Conservation (phyloP, 2,888 invertebrate species). For the Gymnoscelis rufifasciata region DNA sequence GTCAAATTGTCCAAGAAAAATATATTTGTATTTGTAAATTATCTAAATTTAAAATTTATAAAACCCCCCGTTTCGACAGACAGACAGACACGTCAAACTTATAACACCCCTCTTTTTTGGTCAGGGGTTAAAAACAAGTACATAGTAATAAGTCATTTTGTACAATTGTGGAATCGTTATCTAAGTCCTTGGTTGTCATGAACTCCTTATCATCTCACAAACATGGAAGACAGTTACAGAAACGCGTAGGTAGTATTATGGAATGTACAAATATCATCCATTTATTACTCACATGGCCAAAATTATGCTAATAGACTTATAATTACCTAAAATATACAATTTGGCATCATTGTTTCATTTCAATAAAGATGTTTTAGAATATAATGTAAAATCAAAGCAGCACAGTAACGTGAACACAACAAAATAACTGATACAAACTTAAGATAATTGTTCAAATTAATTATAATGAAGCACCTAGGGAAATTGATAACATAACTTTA, state of each 20-base stretch:
- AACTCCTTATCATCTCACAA: slow-evolving; percentile 16
- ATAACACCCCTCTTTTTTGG: too few species aligned
- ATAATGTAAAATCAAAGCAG: too few species aligned
- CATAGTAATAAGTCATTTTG: slow-evolving; percentile 1
- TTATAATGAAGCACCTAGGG: slow-evolving; percentile 11
- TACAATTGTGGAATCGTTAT: slow-evolving; percentile 7
- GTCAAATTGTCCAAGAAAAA: too few species aligned
- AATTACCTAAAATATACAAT: slow-evolving; percentile 6
- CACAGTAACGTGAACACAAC: not conserved
- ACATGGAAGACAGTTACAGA: slow-evolving; percentile 23
- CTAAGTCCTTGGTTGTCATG: slow-evolving; percentile 5
- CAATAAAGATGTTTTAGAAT: too few species aligned
- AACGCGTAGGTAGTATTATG: slow-evolving; percentile 6
- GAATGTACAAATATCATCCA: slow-evolving; percentile 21
- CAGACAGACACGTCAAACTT: too few species aligned
- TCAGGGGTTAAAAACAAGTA: not conserved
- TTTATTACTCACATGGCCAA: slow-evolving; percentile 1
- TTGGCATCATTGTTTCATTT: slow-evolving; percentile 13
- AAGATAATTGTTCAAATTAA: slow-evolving; percentile 9
- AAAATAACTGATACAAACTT: not conserved
- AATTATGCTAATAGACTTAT: not conserved
- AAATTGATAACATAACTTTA: slow-evolving; percentile 47
- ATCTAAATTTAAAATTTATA: too few species aligned
- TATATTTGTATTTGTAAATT: too few species aligned
- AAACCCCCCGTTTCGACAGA: too few species aligned